Evolutionary conservation across 2,797 vertebrate species (phyloP), one percentile per base, ranked within the genome.

Genomic region (Ptychobarbus kaznakovi): DNA sequence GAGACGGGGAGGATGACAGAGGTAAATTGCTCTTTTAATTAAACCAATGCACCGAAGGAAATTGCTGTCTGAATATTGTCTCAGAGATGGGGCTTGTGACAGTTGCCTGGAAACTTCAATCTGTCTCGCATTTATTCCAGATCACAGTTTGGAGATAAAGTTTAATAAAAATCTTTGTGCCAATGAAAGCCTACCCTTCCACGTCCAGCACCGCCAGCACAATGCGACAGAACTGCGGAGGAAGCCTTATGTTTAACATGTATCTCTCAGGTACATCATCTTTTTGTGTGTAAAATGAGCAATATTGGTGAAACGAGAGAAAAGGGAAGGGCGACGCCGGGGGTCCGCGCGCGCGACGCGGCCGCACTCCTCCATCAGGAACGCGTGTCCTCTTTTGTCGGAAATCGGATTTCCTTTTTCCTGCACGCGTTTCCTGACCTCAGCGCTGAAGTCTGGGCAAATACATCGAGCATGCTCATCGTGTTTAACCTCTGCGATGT

Each of bases 361-460:
- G 86, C 84, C 84, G 69, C 90, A 28, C 91, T 89, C 92, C 92
- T 93, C 90, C 91, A 90, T 93, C 90, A 93, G 96, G 95, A 96
- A 94, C 95, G 94, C 94, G 93, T 94, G 94, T 93, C 92, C 91
- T 95, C 96, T 96, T 95, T 94, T 93, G 96, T 97, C 96, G 95
- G 96, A 97, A 97, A 97, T 96, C 97, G 97, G 98, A 99, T 97
- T 97, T 99, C 97, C 97, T 98, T 97, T 97, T 99, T 99, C 98
- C 98, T 99, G 98, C 95, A 99, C 98, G 97, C 97, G 96, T 97
- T 99, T 99, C 98, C 98, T 99, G 98, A 95, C 95, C 96, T 93
- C 92, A 58, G 80, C 89, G 88, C 85, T 89, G 91, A 91, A 91
- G 89, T 69, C 70, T 83, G 66, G 81, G 56, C 65, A 75, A 70